phyloP scores from a whole-genome alignment of 92 coral and sea anemone species.

The Porites evermanni region DNA sequence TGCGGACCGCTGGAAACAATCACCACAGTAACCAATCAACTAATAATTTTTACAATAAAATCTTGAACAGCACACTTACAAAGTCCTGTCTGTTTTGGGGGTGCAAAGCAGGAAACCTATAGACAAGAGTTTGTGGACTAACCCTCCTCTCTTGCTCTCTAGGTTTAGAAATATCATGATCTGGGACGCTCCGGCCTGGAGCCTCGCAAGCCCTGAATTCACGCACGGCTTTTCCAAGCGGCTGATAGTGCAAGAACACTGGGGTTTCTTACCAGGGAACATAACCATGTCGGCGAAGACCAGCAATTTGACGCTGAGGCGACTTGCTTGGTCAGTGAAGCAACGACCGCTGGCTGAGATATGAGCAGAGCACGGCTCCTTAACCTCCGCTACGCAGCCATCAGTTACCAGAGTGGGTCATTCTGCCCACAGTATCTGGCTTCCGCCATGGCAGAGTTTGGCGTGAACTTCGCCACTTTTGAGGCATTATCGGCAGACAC shows the following conservation, averaged over 20 bases:
- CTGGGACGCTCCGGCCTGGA: background rate
- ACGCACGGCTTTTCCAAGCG: background rate
- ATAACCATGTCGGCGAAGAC: background rate
- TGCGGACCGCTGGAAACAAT: no score
- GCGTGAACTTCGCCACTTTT: background rate
- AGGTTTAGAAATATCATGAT: background rate
- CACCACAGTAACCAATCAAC: no score
- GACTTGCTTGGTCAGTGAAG: background rate
- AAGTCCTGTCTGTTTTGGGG: no score
- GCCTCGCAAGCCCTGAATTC: background rate
- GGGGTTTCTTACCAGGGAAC: background rate
- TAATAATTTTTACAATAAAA: no score
- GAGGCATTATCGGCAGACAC: background rate
- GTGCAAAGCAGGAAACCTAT: no score
- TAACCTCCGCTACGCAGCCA: background rate
- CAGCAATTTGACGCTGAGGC: background rate
- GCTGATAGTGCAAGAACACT: background rate
- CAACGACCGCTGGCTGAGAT: background rate
- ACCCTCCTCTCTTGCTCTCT: no score
- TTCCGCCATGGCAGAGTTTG: background rate
- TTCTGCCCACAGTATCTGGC: background rate
- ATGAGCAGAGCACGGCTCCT: background rate
- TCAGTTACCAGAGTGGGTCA: background rate
- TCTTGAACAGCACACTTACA: no score
- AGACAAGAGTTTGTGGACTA: no score